A percentile compares a stretch with the other conserved stretches of the same genome.
phyloP scores from a whole-genome alignment of 2,797 vertebrate species.

The Chelidonichthys spinosus region DNA sequence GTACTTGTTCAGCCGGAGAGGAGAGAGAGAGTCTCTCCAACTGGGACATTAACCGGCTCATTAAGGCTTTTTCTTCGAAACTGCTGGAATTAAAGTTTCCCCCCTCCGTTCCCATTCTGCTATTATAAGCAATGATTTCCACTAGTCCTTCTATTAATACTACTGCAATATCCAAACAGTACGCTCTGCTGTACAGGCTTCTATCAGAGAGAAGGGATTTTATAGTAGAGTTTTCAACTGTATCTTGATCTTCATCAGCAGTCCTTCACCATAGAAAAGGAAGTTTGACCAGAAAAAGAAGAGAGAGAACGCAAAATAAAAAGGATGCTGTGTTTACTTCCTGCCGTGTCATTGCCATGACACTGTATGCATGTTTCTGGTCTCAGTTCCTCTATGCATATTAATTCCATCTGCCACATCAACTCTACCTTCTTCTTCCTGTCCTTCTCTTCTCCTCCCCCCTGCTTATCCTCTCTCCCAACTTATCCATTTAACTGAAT shows the following conservation, averaged over 20 bases:
- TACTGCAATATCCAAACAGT: background rate
- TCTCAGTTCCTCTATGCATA: too few relatives aligned
- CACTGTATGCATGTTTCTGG: background rate
- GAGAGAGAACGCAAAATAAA: background rate
- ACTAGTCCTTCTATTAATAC: background rate
- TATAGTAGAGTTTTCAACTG: background rate
- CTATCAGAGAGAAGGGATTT: constrained; percentile 1
- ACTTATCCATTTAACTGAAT: background rate
- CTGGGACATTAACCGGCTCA: constrained; percentile 57
- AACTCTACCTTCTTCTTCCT: background rate
- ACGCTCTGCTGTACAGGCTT: background rate
- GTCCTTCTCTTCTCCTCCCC: background rate
- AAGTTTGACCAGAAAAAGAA: background rate
- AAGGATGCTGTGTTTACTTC: constrained; percentile 15
- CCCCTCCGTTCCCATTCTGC: constrained; percentile 19
- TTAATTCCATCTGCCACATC: too few relatives aligned
- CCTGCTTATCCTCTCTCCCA: background rate
- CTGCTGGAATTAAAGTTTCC: constrained; percentile 42
- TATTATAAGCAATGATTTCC: constrained; percentile 1
- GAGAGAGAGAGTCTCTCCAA: constrained; percentile 32
- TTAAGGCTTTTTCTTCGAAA: constrained; percentile 59
- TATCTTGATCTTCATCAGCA: background rate
- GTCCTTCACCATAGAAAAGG: background rate
- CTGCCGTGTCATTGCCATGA: constrained; percentile 27
- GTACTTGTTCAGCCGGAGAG: constrained; percentile 48